Evolutionary conservation across 2,888 invertebrate genomes (phyloP).

Genomic region (Habrosyne pyritoides): DNA sequence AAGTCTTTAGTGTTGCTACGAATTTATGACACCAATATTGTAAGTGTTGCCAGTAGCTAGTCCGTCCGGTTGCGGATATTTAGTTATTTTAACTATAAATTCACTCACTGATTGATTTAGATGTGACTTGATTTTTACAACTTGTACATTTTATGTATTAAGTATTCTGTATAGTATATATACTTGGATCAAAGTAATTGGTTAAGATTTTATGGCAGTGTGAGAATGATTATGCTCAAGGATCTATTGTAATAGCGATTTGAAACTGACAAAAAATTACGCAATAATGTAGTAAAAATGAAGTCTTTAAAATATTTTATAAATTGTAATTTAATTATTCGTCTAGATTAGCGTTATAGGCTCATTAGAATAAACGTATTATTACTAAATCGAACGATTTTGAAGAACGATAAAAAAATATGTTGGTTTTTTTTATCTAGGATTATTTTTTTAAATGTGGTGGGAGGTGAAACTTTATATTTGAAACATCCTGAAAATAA

Average conservation of each 20-base stretch:
- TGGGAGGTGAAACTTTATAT: background rate
- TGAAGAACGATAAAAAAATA: background rate
- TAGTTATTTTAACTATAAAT: constrained; percentile 38
- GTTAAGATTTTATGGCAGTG: background rate
- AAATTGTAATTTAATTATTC: constrained; percentile 1
- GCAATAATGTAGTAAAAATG: constrained; percentile 2
- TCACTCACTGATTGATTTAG: constrained; percentile 16
- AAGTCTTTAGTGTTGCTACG: constrained; percentile 41
- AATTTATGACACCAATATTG: constrained; percentile 68
- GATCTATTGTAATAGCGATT: background rate
- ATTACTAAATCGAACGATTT: background rate
- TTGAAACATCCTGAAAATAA: background rate
- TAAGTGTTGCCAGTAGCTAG: constrained; percentile 62
- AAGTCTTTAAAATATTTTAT: constrained; percentile 1
- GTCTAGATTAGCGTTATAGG: constrained; percentile 2
- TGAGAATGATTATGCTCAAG: background rate
- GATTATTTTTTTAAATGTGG: background rate
- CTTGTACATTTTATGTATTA: background rate
- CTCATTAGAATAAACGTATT: constrained; percentile 3
- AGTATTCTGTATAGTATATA: background rate
- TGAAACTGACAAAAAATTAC: background rate
- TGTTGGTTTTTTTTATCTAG: background rate
- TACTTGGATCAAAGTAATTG: background rate
- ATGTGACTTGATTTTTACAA: constrained; percentile 15
- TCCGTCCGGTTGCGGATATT: constrained; percentile 73